Percentiles rank a stretch among this genome's conserved stretches.
phyloP scores from a whole-genome alignment of 2,888 invertebrate species.

The Hypomecis atomaria region DNA sequence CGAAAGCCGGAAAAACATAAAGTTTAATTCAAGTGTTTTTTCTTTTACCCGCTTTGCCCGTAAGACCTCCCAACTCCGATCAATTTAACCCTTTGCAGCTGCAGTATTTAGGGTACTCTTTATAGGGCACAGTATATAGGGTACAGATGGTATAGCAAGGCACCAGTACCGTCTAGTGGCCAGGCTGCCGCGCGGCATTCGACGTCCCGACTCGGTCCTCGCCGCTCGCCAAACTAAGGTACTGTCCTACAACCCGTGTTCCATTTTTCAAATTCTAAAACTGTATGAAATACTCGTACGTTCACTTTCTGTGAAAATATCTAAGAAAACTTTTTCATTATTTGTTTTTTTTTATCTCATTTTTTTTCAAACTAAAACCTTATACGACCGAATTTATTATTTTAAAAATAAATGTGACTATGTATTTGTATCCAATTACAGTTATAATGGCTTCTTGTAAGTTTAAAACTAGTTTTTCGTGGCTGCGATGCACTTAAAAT shows the following conservation, averaged over 20 bases:
- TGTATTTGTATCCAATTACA: neutral
- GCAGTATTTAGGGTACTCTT: slow-evolving; percentile 52
- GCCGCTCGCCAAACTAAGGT: slow-evolving; percentile 55
- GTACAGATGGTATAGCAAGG: slow-evolving; percentile 15
- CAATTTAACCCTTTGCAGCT: slow-evolving; percentile 66
- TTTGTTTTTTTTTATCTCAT: neutral
- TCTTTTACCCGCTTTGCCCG: neutral
- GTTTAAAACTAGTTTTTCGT: neutral
- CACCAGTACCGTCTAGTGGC: slow-evolving; percentile 43
- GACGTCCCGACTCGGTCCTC: slow-evolving; percentile 58
- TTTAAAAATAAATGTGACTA: no score
- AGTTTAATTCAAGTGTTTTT: neutral
- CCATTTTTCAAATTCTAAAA: slow-evolving; percentile 21
- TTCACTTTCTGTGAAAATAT: neutral
- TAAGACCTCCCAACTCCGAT: slow-evolving; percentile 46
- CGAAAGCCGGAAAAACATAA: neutral
- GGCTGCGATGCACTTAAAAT: neutral
- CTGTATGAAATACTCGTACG: neutral
- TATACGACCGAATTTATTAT: no score
- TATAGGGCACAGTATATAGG: slow-evolving; percentile 30
- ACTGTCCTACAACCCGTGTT: slow-evolving; percentile 26
- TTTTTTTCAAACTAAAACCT: neutral
- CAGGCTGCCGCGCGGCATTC: slow-evolving; percentile 69
- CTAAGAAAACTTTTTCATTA: neutral
- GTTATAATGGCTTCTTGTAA: neutral